A percentile compares a stretch with the other conserved stretches of the same genome.
Evolutionary conservation across 1,140 invertebrate genomes (phyloP).

Genomic region (Papilio xuthus): DNA sequence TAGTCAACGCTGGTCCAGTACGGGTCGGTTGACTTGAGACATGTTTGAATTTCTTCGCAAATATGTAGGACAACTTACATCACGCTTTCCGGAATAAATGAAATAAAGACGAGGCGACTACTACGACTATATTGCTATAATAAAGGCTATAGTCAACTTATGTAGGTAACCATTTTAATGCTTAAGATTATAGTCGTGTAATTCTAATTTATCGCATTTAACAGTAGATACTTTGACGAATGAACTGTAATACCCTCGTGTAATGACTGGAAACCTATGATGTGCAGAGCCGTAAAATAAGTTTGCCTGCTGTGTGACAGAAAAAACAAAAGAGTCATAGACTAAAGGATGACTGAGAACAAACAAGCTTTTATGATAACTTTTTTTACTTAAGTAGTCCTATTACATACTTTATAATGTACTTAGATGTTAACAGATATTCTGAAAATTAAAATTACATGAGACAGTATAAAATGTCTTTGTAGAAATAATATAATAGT

Average conservation of each 20-base stretch:
- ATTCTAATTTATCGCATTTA: neutral
- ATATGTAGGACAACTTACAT: too few relatives aligned
- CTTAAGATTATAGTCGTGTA: neutral
- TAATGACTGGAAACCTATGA: slow-evolving; percentile 6
- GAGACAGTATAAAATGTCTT: neutral
- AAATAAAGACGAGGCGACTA: too few relatives aligned
- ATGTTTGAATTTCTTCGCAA: too few relatives aligned
- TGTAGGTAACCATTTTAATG: too few relatives aligned
- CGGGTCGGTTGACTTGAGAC: too few relatives aligned
- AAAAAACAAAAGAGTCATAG: too few relatives aligned
- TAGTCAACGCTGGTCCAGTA: too few relatives aligned
- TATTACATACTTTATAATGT: neutral
- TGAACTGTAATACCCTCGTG: neutral
- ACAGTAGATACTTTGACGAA: neutral
- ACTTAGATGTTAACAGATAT: neutral
- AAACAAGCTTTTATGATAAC: neutral
- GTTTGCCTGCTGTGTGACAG: neutral
- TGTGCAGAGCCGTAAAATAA: slow-evolving; percentile 7
- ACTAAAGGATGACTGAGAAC: neutral
- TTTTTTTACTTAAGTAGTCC: too few relatives aligned
- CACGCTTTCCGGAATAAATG: too few relatives aligned
- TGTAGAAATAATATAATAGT: neutral
- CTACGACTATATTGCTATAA: too few relatives aligned
- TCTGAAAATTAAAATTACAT: neutral
- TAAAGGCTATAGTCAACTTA: too few relatives aligned